Conservation (phyloP, 1,140 invertebrate genomes). For the Sogatella furcifera region DNA sequence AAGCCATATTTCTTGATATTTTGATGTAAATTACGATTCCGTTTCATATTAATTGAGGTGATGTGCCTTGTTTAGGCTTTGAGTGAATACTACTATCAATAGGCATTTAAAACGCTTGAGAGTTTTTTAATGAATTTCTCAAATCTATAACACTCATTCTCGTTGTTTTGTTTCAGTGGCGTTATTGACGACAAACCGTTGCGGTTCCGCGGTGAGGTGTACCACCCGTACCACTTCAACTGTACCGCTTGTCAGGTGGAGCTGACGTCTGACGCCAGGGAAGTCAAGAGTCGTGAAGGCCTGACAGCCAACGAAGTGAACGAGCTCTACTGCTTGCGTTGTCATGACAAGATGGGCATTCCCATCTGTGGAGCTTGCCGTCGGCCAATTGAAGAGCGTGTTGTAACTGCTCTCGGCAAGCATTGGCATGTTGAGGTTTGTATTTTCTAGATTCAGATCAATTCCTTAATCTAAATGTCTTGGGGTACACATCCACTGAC, state of each 20-base stretch:
- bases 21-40: too few relatives aligned
- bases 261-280: slow-evolving; percentile 81
- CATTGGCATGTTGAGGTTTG: slow-evolving; percentile 95
- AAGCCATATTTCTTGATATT: too few relatives aligned
- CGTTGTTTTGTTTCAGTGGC: slow-evolving; percentile 46
- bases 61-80: too few relatives aligned
- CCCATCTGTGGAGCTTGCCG: slow-evolving; percentile 96
- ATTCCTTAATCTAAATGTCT: too few relatives aligned
- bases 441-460: too few relatives aligned
- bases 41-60: too few relatives aligned
- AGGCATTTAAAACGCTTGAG: too few relatives aligned
- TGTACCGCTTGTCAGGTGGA: slow-evolving; percentile 84
- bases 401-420: slow-evolving; percentile 95
- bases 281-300: slow-evolving; percentile 82
- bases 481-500: too few relatives aligned
- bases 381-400: slow-evolving; percentile 90
- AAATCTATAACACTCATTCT: background rate
- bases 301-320: slow-evolving; percentile 89
- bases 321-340: slow-evolving; percentile 93
- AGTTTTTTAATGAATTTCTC: too few relatives aligned
- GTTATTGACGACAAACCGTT: slow-evolving; percentile 95
- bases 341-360: slow-evolving; percentile 98
- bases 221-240: slow-evolving; percentile 99
- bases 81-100: too few relatives aligned
- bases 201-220: slow-evolving; percentile 91